These are phyloP conservation scores for Hirundichthys speculiger DNA, from an alignment of 2,113 vertebrate species.

Conservation along the genomic window DNA sequence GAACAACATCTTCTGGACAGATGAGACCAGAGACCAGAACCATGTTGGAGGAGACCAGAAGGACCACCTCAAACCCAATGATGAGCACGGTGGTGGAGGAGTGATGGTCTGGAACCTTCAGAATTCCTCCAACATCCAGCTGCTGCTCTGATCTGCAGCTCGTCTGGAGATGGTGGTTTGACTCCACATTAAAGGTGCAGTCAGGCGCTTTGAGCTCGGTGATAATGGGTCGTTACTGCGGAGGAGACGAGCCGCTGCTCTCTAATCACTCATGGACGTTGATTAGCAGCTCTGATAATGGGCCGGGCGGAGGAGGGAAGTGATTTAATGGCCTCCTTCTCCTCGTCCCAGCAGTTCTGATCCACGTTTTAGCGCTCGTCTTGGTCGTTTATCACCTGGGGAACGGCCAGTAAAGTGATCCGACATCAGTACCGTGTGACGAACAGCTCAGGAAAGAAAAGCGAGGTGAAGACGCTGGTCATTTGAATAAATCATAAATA, in stretches of 20 bases:
- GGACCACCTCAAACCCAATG: too few relatives aligned
- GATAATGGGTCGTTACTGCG: conserved; percentile 72
- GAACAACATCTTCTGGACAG: too few relatives aligned
- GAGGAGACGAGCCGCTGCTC: conserved; percentile 39
- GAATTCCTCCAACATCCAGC: conserved; percentile 11
- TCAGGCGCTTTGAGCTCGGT: conserved; percentile 24
- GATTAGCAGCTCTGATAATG: conserved; percentile 76
- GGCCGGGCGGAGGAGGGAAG: conserved; percentile 53
- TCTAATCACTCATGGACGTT: conserved; percentile 74
- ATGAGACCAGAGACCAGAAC: not conserved
- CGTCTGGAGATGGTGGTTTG: conserved; percentile 32
- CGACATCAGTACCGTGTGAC: conserved; percentile 80
- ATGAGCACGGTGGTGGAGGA: too few relatives aligned
- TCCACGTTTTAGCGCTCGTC: conserved; percentile 81
- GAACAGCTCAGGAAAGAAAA: conserved; percentile 71
- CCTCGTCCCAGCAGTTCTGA: conserved; percentile 77
- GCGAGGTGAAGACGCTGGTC: conserved; percentile 72
- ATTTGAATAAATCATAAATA: conserved; percentile 80
- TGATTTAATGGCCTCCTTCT: conserved; percentile 71
- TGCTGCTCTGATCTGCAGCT: not conserved
- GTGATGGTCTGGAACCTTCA: not conserved
- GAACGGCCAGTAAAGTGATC: conserved; percentile 80
- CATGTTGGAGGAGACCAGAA: not conserved
- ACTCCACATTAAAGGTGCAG: conserved; percentile 48
- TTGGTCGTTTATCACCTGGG: conserved; percentile 78